These are phyloP conservation scores for Chaenocephalus aceratus DNA, from an alignment of 2,113 vertebrate species.

Conservation along the genomic window DNA sequence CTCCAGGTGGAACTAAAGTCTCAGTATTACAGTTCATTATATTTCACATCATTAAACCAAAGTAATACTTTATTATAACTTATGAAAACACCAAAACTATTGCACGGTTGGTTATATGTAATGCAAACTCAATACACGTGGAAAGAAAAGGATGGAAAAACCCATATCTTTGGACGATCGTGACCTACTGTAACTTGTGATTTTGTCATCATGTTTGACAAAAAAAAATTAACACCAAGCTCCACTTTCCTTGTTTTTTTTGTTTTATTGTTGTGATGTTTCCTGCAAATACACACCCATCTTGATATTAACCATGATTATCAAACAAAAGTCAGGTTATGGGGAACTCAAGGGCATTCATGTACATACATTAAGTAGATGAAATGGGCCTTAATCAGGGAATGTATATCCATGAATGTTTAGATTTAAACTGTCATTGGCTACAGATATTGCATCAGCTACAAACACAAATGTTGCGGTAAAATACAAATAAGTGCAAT, in stretches of 20 bases:
- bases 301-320: background rate
- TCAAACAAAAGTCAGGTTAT: background rate
- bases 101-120: background rate
- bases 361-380: background rate
- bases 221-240: background rate
- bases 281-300: background rate
- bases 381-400: background rate
- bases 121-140: too few species aligned
- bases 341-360: background rate
- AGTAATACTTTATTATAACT: background rate
- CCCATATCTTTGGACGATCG: background rate
- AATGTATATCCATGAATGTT: background rate
- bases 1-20: too few species aligned
- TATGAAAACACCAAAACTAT: background rate
- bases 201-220: constrained; percentile 1
- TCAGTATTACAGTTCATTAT: too few species aligned
- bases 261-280: background rate
- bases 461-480: too few species aligned
- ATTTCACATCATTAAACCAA: too few species aligned
- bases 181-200: constrained; percentile 1
- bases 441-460: background rate
- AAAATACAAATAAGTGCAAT: background rate
- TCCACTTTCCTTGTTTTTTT: background rate
- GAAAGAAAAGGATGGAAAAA: background rate
- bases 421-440: background rate